Evolutionary conservation across 2,113 vertebrate species (phyloP).

Genomic region (Chlorodrepanis virens): DNA sequence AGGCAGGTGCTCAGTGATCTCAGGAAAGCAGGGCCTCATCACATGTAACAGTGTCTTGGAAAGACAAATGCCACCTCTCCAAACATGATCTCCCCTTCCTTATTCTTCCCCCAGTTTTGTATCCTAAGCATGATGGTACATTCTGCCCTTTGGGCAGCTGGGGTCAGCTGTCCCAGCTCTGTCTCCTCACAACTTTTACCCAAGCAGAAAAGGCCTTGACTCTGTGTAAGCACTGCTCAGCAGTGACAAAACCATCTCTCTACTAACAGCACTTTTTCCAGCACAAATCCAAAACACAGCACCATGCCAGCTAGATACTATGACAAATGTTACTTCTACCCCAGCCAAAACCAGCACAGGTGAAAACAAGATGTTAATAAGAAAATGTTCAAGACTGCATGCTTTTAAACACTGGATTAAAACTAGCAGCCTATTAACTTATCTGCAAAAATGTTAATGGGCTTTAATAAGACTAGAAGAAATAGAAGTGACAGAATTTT

Average conservation of each 20-base stretch:
- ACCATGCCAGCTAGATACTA: background rate
- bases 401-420: background rate
- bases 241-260: background rate
- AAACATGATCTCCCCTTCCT: accelerated
- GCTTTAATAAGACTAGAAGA: background rate
- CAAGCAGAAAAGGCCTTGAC: background rate
- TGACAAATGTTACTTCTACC: background rate
- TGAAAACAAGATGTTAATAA: background rate
- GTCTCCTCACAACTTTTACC: background rate
- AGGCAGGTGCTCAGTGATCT: background rate
- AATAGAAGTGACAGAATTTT: background rate
- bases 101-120: background rate
- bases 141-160: too few relatives aligned
- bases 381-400: background rate
- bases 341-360: background rate
- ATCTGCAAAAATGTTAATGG: background rate
- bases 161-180: background rate
- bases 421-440: background rate
- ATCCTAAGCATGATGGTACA: accelerated
- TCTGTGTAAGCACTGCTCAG: background rate
- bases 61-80: background rate
- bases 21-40: background rate
- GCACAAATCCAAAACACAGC: background rate
- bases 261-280: background rate
- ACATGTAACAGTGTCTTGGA: accelerated